Evolutionary conservation across 1,140 invertebrate genomes (phyloP), one percentile per base, ranked within the genome.

Genomic region (Conopomorpha cramerella): DNA sequence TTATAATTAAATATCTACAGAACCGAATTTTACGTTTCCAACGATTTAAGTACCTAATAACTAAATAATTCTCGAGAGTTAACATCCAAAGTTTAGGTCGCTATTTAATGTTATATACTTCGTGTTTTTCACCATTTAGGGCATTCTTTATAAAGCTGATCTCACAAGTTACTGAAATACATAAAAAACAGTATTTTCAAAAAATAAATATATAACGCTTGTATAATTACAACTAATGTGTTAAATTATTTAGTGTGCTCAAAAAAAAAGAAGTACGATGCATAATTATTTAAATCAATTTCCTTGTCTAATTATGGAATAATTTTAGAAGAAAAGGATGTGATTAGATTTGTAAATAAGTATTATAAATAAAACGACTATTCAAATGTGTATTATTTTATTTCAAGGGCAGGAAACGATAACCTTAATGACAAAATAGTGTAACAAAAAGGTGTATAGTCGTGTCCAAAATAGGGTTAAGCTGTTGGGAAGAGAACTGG

Each of bases 341-440:
- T 72, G 67, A 73, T 68, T 73, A 73, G 68, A 68, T 66, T 70
- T 73, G 68, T 73, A 73, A 70, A 73, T 73, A 71, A 70, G n/a
- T n/a, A n/a, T n/a, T n/a, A n/a, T n/a, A n/a, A n/a, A n/a, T n/a
- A n/a, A n/a, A n/a, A n/a, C n/a, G n/a, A n/a, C n/a, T n/a, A n/a
- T n/a, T n/a, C n/a, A n/a, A n/a, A n/a, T n/a, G n/a, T n/a, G n/a
- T n/a, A n/a, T n/a, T n/a, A n/a, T n/a, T n/a, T n/a, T n/a, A n/a
- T n/a, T n/a, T n/a, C n/a, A n/a, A n/a, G n/a, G n/a, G n/a, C n/a
- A n/a, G n/a, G n/a, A n/a, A n/a, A n/a, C n/a, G n/a, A n/a, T n/a
- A n/a, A n/a, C n/a, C n/a, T n/a, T n/a, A n/a, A n/a, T n/a, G n/a
- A n/a, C n/a, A n/a, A n/a, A n/a, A n/a, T n/a, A n/a, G n/a, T n/a